A percentile compares a stretch with the other conserved stretches of the same genome.
phyloP scores from a whole-genome alignment of 2,113 vertebrate species.

The Sylvietta virens region DNA sequence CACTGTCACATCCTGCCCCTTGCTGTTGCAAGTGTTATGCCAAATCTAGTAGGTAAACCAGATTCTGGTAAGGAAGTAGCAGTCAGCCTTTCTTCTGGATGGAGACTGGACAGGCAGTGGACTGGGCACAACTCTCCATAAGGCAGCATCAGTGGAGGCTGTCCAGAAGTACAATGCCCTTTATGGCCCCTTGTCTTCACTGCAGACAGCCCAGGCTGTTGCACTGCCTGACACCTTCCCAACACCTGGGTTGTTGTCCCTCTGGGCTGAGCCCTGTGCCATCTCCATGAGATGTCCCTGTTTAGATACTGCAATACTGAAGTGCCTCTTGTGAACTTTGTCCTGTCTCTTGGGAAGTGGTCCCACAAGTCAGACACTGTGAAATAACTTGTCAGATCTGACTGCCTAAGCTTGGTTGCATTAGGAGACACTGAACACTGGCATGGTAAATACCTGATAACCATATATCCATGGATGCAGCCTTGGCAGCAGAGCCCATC shows the following conservation, averaged over 20 bases:
- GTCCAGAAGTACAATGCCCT: background rate
- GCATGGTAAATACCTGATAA: background rate
- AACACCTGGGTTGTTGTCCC: background rate
- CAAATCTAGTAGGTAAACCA: background rate
- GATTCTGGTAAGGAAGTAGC: background rate
- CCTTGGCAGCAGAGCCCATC: background rate
- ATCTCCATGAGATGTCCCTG: background rate
- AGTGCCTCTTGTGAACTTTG: background rate
- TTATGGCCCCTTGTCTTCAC: background rate
- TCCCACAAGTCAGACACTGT: fast-evolving
- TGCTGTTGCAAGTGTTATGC: background rate
- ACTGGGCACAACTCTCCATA: background rate
- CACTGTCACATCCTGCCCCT: background rate
- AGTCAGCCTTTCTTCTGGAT: background rate
- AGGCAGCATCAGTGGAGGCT: background rate
- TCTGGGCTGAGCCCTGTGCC: background rate
- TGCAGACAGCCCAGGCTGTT: background rate
- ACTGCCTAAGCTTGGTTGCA: background rate
- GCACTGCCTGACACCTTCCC: background rate
- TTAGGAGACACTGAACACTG: background rate
- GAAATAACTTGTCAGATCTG: background rate
- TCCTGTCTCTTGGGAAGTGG: background rate
- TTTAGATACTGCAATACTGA: background rate
- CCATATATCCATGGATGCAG: background rate
- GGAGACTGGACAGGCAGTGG: background rate